phyloP scores from a whole-genome alignment of 2,888 invertebrate genomes.

The Campopleginae sp. region DNA sequence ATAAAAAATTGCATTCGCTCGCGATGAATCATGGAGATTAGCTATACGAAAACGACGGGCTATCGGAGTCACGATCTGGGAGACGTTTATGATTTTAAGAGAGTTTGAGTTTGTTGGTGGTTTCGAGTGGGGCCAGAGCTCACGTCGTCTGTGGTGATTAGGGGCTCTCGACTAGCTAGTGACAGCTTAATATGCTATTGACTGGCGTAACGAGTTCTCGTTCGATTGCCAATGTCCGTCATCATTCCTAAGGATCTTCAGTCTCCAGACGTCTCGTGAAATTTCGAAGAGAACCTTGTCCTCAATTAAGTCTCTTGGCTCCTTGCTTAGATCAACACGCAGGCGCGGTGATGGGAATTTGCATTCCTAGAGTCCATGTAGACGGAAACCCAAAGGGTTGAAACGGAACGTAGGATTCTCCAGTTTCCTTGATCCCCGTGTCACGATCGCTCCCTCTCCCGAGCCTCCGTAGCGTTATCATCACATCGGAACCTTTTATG shows the following conservation, averaged over 20 bases:
- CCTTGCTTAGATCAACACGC: not conserved
- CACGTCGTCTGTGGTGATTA: conserved; percentile 50
- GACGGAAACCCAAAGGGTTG: conserved; percentile 16
- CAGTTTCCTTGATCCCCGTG: conserved; percentile 26
- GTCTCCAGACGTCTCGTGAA: conserved; percentile 5
- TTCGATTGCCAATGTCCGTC: conserved; percentile 46
- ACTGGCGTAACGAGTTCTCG: conserved; percentile 50
- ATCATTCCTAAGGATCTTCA: not conserved
- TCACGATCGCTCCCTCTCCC: not conserved
- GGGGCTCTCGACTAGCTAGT: conserved; percentile 32
- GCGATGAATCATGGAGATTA: not conserved
- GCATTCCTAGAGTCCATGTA: not conserved
- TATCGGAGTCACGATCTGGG: conserved; percentile 7
- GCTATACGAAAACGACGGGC: conserved; percentile 1
- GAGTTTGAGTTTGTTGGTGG: conserved; percentile 7
- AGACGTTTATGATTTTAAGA: conserved; percentile 32
- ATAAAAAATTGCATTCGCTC: too few relatives aligned
- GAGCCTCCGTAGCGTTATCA: not conserved
- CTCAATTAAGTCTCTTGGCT: not conserved
- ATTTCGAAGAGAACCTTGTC: not conserved
- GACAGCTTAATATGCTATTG: conserved; percentile 55
- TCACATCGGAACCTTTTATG: conserved; percentile 27
- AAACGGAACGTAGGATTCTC: conserved; percentile 38
- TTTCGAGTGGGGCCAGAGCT: conserved; percentile 55
- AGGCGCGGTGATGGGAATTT: not conserved